These are phyloP conservation scores for Psylliodes chrysocephalus DNA, from an alignment of 2,888 invertebrate species.

Conservation along the genomic window DNA sequence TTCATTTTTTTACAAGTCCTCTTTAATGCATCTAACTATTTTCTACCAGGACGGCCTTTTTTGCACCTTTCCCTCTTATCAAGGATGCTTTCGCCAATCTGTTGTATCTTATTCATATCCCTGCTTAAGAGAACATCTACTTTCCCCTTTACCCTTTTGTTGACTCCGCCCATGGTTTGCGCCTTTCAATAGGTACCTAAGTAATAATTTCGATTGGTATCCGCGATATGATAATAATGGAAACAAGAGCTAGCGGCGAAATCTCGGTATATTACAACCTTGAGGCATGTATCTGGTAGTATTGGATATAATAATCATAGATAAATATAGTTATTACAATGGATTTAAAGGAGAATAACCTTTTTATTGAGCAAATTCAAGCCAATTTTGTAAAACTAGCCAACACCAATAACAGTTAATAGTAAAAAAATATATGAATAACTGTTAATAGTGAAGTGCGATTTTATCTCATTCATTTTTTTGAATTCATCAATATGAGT, in stretches of 20 bases:
- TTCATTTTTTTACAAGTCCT: too few relatives aligned
- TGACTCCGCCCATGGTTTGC: neutral
- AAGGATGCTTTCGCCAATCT: too few relatives aligned
- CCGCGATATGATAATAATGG: conserved; percentile 3
- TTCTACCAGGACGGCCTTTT: too few relatives aligned
- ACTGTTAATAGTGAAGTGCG: neutral
- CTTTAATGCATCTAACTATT: too few relatives aligned
- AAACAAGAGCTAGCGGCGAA: neutral
- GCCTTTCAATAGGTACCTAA: neutral
- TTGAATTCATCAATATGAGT: neutral
- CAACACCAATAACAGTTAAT: neutral
- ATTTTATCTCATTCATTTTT: neutral
- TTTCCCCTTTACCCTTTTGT: too few relatives aligned
- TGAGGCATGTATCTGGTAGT: neutral
- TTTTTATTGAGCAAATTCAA: conserved; percentile 1
- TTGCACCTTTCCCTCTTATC: too few relatives aligned
- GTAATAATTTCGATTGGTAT: conserved; percentile 9
- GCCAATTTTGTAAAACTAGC: neutral
- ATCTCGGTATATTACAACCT: neutral
- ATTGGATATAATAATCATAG: neutral
- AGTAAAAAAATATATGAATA: conserved; percentile 1
- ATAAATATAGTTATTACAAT: conserved; percentile 6
- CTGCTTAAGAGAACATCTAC: too few relatives aligned
- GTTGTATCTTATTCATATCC: too few relatives aligned
- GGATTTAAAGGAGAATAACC: conserved; percentile 5